Conservation (phyloP, 2,888 invertebrate species). For the Conops quadrifasciatus region DNA sequence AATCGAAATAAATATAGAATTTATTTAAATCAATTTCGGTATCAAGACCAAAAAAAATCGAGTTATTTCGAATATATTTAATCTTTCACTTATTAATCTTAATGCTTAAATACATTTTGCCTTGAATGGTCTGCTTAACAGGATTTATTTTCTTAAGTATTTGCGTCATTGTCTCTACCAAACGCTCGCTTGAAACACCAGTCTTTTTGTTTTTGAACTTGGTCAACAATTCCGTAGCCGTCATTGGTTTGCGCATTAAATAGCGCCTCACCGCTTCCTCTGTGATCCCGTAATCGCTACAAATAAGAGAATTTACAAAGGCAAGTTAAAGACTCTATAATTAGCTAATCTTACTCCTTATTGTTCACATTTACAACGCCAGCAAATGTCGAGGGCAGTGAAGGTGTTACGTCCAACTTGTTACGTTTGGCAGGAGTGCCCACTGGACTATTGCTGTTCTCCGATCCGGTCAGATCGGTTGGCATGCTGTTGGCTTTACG, state of each 20-base stretch:
- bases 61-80: neutral
- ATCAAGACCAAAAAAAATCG: no score
- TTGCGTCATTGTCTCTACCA: slow-evolving; percentile 93
- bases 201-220: slow-evolving; percentile 96
- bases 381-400: slow-evolving; percentile 62
- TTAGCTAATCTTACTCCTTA: slow-evolving; percentile 57
- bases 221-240: slow-evolving; percentile 92
- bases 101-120: slow-evolving; percentile 93
- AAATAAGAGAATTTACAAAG: slow-evolving; percentile 49
- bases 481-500: slow-evolving; percentile 63
- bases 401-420: slow-evolving; percentile 59
- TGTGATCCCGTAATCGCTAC: slow-evolving; percentile 86
- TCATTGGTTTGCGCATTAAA: slow-evolving; percentile 96
- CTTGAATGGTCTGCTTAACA: slow-evolving; percentile 88
- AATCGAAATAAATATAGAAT: no score
- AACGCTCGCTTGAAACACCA: slow-evolving; percentile 86
- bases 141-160: slow-evolving; percentile 95
- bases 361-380: slow-evolving; percentile 60
- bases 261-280: slow-evolving; percentile 96
- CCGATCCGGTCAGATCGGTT: slow-evolving; percentile 62
- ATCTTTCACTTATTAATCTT: slow-evolving; percentile 66
- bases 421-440: slow-evolving; percentile 63
- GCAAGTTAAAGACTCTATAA: neutral
- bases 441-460: slow-evolving; percentile 63
- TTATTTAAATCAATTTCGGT: no score